Evolutionary conservation across 1,140 invertebrate genomes (phyloP).

Genomic region (Nasonia longicornis): DNA sequence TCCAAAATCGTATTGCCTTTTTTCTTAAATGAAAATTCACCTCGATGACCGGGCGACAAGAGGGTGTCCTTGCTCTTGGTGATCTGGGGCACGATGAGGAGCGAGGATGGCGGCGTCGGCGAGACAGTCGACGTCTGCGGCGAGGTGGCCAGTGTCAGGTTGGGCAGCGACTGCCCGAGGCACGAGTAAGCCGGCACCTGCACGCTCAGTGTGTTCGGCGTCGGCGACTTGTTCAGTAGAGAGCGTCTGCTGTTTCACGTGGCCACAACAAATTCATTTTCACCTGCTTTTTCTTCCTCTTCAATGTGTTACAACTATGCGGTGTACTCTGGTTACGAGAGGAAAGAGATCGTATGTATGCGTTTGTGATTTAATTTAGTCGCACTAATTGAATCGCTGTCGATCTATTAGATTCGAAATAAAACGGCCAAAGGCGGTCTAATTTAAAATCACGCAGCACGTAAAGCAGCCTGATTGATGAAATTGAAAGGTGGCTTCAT

Average conservation of each 20-base stretch:
- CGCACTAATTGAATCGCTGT: too few relatives aligned
- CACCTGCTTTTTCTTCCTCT: background rate
- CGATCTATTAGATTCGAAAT: too few relatives aligned
- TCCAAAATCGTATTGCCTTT: constrained; percentile 43
- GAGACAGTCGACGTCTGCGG: constrained; percentile 67
- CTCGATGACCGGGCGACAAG: constrained; percentile 69
- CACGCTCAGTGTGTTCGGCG: constrained; percentile 81
- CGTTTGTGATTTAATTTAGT: too few relatives aligned
- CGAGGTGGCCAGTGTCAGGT: constrained; percentile 73
- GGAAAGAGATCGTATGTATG: background rate
- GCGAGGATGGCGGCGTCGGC: constrained; percentile 65
- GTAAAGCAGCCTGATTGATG: too few relatives aligned
- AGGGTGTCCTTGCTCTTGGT: constrained; percentile 68
- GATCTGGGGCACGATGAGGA: constrained; percentile 68
- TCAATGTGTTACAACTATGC: background rate
- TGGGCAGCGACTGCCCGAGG: constrained; percentile 80
- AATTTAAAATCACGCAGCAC: too few relatives aligned
- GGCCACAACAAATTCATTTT: constrained; percentile 1
- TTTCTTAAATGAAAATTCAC: constrained; percentile 56
- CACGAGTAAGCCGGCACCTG: constrained; percentile 75
- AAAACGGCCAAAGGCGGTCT: too few relatives aligned
- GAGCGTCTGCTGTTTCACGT: constrained; percentile 57
- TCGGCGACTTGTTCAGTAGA: constrained; percentile 66
- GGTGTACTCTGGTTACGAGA: background rate
- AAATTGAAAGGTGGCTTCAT: too few relatives aligned